phyloP scores from a whole-genome alignment of 2,113 vertebrate genomes.

The Saguinus imperator region DNA sequence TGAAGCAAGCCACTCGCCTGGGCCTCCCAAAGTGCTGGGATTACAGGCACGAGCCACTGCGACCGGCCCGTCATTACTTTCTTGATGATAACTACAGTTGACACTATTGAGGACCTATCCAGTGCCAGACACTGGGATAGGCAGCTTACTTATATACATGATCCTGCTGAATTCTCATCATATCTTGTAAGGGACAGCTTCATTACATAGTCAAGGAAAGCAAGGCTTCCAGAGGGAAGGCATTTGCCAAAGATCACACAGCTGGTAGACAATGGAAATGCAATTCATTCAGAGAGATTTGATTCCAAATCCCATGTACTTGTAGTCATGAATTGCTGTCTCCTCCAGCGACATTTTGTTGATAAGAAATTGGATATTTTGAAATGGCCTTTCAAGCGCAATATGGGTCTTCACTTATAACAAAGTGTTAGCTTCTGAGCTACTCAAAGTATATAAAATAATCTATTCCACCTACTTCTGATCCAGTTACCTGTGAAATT shows the following conservation, averaged over 20 bases:
- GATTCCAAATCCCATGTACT: background rate
- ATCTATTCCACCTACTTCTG: background rate
- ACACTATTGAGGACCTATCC: background rate
- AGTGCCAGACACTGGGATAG: background rate
- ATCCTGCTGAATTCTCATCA: background rate
- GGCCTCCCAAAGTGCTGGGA: no score
- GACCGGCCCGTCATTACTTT: background rate
- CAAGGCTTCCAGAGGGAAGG: background rate
- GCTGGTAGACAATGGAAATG: background rate
- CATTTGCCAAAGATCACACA: constrained; percentile 1
- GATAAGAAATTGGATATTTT: background rate
- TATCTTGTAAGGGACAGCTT: background rate
- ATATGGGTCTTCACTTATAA: background rate
- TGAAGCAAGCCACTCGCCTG: no score
- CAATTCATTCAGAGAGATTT: background rate
- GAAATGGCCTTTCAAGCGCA: background rate
- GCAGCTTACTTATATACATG: background rate
- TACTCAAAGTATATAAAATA: background rate
- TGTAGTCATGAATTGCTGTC: background rate
- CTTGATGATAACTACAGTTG: background rate
- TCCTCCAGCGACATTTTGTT: background rate
- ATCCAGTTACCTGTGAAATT: background rate
- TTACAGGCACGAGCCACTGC: no score
- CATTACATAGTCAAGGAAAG: background rate
- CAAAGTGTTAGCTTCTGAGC: background rate